Conservation (phyloP, 2,888 invertebrate species). For the Drepana falcataria region DNA sequence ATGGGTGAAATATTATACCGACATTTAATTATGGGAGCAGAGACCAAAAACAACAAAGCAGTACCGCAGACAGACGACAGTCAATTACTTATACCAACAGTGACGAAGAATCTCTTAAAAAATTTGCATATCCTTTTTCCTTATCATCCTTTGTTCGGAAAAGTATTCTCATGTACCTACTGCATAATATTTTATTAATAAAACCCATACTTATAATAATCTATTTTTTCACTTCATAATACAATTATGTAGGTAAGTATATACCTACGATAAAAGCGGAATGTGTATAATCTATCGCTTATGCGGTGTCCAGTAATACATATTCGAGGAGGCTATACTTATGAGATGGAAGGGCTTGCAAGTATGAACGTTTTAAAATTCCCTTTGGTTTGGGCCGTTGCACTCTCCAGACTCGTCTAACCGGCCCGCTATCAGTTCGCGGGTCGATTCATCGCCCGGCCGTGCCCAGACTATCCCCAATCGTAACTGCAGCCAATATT, state of each 20-base stretch:
- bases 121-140: slow-evolving; percentile 48
- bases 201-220: no score
- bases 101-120: slow-evolving; percentile 21
- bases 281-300: neutral
- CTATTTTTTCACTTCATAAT: no score
- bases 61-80: neutral
- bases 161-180: slow-evolving; percentile 4
- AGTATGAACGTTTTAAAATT: slow-evolving; percentile 70
- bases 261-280: neutral
- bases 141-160: slow-evolving; percentile 34
- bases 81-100: neutral
- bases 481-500: slow-evolving; percentile 58
- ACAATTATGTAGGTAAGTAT: neutral
- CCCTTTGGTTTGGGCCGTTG: slow-evolving; percentile 76
- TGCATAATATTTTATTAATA: no score
- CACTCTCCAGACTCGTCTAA: slow-evolving; percentile 75
- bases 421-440: slow-evolving; percentile 75
- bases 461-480: slow-evolving; percentile 64
- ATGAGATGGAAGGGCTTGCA: slow-evolving; percentile 63
- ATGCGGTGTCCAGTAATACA: neutral
- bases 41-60: no score
- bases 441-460: slow-evolving; percentile 69
- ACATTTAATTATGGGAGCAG: no score
- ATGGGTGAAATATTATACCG: neutral
- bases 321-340: slow-evolving; percentile 4